Base-by-base conservation (phyloP, 2,888 invertebrate species). In the Acanthacorydalis orientalis region DNA sequence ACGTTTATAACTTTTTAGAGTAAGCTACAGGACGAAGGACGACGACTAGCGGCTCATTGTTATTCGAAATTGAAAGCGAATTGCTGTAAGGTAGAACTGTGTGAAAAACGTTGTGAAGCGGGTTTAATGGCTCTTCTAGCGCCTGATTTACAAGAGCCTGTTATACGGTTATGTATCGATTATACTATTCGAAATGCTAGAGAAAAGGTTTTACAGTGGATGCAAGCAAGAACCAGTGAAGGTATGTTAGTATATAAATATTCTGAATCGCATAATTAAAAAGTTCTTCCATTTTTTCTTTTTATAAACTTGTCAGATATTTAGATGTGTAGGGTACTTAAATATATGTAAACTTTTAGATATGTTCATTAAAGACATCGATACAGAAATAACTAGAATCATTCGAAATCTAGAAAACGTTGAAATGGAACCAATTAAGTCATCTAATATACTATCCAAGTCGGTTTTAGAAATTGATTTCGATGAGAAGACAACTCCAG, bases 131-230 rank as follows among this genome's bases (percentile, higher is more conserved):
- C 71, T 1, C 57, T 80, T 1, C 55, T 79, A 38, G 69, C 77
- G 0, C 62, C 68, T 16, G 77, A 75, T 51, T 67, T 70, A 14
- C 59, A 69, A 32, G 55, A 59, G 1, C 60, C 68, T 39, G 68
- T 75, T 2, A 68, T 68, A 52, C 59, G 64, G 31, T 70, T 71
- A 39, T 78, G 76, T 51, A 56, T 63, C 1, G 59, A 67, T 16
- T 65, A 78, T 31, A 65, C 77, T 1, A 60, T 60, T 1, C 67
- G 69, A 51, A 68, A 69, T 55, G 71, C 73, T 7, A 57, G 59
- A 37, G 65, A 68, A 12, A 68, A 74, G 44, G 67, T 77, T 16
- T 59, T 67, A 40, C 69, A 74, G 32, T 80, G 78, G 78, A 64
- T 72, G 0, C 75, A 76, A 52, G 59, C 74, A 1, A 60, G 55